Base-by-base conservation (phyloP, 2,888 invertebrate genomes). In the Acleris literana region DNA sequence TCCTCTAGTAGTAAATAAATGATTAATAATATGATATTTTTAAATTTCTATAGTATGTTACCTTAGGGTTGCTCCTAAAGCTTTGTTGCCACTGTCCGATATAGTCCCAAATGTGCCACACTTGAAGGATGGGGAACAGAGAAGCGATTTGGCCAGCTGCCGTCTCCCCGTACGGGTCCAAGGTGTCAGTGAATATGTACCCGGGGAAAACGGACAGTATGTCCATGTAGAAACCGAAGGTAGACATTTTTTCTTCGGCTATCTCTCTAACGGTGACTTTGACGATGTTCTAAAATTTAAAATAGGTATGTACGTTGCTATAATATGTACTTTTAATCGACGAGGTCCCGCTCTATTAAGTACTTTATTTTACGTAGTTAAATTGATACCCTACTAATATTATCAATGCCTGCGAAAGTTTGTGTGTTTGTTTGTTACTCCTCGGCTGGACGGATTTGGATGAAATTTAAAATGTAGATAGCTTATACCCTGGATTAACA, bases 81-180 rank as follows among this genome's bases (percentile, higher is more conserved):
- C 76, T 83, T 7, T 67, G 71, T 54, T 84, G 82, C 90, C 90
- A 91, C 66, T 84, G 86, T 1, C 72, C 64, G 9, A 88, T 71
- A 69, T 91, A 92, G 49, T 81, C 83, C 89, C 88, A 89, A 48
- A 92, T 71, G 71, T 92, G 92, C 92, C 92, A 92, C 3, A 90
- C 85, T 82, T 92, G 92, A 13, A 92, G 67, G 6, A 82, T 73
- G 0, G 90, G 90, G 4, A 86, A 77, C 52, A 91, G 65, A n/a
- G 80, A 76, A 1, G 85, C 83, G 29, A 90, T 69, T 71, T 89
- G 88, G 1, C 84, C 86, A 2, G 76, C 72, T 6, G 86, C 73
- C 1, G 87, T 76, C 33, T 84, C 80, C 6, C 77, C 80, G 4
- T 75, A 66, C 13, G 85, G 86, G 60, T 91, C 90, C 65, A 91